Evolutionary conservation across 2,888 invertebrate species (phyloP).

Genomic region (Serripes groenlandicus): DNA sequence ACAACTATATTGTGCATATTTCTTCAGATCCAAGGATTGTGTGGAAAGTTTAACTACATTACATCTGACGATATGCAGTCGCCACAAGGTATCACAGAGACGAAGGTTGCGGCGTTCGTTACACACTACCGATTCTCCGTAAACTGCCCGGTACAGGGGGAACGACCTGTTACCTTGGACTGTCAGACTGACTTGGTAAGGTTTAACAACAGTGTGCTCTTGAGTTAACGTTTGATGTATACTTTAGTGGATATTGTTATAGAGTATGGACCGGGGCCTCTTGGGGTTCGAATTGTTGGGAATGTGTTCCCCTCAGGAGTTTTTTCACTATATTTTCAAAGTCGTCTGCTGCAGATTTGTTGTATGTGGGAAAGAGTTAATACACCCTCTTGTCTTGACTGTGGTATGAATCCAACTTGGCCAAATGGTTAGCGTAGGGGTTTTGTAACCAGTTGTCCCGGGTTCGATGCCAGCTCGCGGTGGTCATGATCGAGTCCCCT

Average conservation of each 20-base stretch:
- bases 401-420: no score
- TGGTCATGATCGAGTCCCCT: no score
- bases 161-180: slow-evolving; percentile 34
- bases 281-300: neutral
- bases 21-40: slow-evolving; percentile 66
- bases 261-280: no score
- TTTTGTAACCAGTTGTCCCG: no score
- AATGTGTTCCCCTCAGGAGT: neutral
- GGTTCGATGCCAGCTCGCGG: no score
- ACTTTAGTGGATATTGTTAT: neutral
- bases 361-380: neutral
- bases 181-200: slow-evolving; percentile 38
- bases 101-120: slow-evolving; percentile 54
- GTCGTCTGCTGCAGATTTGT: neutral
- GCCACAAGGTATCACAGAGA: slow-evolving; percentile 61
- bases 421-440: no score
- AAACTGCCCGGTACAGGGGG: slow-evolving; percentile 50
- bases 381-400: no score
- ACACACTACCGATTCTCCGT: slow-evolving; percentile 55
- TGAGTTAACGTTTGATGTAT: neutral
- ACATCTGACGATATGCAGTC: slow-evolving; percentile 64
- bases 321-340: neutral
- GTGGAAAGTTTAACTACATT: slow-evolving; percentile 70
- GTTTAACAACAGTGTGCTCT: no score
- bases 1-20: no score